A percentile compares a stretch with the other conserved stretches of the same genome.
Evolutionary conservation across 1,140 invertebrate species (phyloP).

Genomic region (Maniola jurtina): DNA sequence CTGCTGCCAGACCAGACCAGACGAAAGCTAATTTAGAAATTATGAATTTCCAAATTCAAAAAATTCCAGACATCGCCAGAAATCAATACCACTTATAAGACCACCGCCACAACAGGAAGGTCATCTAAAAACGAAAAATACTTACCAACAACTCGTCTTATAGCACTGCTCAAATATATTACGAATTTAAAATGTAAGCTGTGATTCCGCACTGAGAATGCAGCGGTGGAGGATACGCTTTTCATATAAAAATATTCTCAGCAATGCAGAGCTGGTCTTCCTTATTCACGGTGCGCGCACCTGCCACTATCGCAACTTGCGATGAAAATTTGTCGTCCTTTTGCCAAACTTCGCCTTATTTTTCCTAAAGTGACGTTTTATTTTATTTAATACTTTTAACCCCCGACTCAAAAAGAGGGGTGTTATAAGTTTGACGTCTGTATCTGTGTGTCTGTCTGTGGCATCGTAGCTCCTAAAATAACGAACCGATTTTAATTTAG

Average conservation of each 20-base stretch:
- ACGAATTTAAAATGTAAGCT: constrained; percentile 15
- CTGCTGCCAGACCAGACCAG: too few relatives aligned
- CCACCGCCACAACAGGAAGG: too few relatives aligned
- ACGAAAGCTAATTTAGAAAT: too few relatives aligned
- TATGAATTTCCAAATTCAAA: too few relatives aligned
- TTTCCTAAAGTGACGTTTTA: constrained; percentile 39
- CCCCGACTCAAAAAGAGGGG: too few relatives aligned
- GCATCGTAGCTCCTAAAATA: too few relatives aligned
- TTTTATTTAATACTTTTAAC: not conserved
- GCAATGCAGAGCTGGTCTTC: constrained; percentile 43
- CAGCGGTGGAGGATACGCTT: constrained; percentile 42
- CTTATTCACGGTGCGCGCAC: constrained; percentile 59
- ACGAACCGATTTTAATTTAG: too few relatives aligned
- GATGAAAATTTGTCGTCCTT: constrained; percentile 63
- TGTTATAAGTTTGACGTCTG: too few relatives aligned
- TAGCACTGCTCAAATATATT: constrained; percentile 6
- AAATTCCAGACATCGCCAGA: too few relatives aligned
- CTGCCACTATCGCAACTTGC: constrained; percentile 47
- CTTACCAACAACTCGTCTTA: constrained; percentile 8
- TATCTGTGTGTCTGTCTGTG: too few relatives aligned
- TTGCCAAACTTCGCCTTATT: constrained; percentile 63
- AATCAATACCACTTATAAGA: too few relatives aligned
- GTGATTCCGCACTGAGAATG: constrained; percentile 12
- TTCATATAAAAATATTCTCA: constrained; percentile 56
- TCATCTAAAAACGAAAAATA: not conserved